Evolutionary conservation across 2,113 vertebrate genomes (phyloP), one percentile per base, ranked within the genome.

Genomic region (Murina feae): DNA sequence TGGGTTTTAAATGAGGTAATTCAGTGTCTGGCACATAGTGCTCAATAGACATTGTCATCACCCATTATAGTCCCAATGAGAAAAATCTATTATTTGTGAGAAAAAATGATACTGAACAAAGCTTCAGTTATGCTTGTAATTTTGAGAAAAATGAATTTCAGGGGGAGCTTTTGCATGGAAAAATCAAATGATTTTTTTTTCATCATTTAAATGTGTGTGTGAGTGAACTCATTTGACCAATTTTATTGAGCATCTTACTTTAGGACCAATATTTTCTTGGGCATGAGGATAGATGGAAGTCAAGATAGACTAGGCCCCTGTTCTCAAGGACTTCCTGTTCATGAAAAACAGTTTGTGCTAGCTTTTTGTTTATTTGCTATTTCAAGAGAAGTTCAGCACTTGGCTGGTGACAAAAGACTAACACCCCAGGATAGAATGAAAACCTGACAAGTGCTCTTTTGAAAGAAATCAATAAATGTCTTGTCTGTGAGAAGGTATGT

Each of bases 91-190:
- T 79, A 28, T 83, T 88, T 51, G 30, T 53, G 69, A 94, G 51
- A 44, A 76, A 79, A 87, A 87, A 35, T 42, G 83, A 4, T 81
- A 18, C 16, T 71, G 6, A 88, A 30, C 17, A 51, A 72, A 55
- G 30, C 37, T 68, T 25, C 51, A 18, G 65, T 23, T 86, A 44
- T 86, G 28, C 21, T 53, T 55, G 6, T 74, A 79, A 39, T 79
- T 74, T 83, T n/a, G 44, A 63, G 84, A 84, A 75, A 95, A 83
- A 89, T 68, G 37, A 75, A 85, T 89, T 63, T 51, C 63, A 89
- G 80, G 65, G 28, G 60, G 53, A 78, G 21, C 13, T 92, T 94
- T 94, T 72, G 32, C 60, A 20, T 69, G 9, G 74, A 55, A 58
- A 49, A 2, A 42, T 2, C n/a, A n/a, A 53, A 30, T 13, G 21